These are phyloP conservation scores for Oreocharis arfaki DNA, from an alignment of 2,113 vertebrate genomes.

Conservation along the genomic window DNA sequence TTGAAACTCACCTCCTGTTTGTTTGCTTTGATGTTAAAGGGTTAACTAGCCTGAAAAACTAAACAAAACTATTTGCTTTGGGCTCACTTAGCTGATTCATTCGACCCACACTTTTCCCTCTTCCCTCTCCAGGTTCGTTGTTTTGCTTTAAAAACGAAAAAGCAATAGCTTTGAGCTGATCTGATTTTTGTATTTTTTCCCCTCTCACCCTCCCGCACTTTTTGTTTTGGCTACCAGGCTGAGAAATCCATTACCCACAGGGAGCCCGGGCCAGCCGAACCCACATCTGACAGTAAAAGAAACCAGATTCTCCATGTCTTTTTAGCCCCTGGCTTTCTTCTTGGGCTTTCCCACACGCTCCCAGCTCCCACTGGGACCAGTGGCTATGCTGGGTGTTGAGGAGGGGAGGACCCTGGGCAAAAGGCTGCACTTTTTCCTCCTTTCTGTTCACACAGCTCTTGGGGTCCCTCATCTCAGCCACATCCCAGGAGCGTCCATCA, in stretches of 20 bases:
- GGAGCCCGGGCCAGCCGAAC: background rate
- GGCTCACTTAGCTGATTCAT: background rate
- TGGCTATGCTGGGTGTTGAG: background rate
- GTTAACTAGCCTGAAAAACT: constrained; percentile 41
- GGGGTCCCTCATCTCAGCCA: background rate
- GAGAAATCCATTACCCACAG: constrained; percentile 47
- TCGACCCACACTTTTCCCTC: background rate
- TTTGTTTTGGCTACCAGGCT: constrained; percentile 44
- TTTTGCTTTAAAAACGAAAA: constrained; percentile 19
- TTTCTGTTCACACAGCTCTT: fast-evolving
- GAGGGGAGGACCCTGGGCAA: background rate
- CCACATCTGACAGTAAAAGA: constrained; percentile 56
- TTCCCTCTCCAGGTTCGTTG: background rate
- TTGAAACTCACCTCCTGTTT: background rate
- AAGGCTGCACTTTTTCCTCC: background rate
- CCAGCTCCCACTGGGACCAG: background rate
- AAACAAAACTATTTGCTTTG: constrained; percentile 9
- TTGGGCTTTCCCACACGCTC: constrained; percentile 13
- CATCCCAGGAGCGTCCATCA: fast-evolving
- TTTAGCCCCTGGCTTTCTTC: constrained; percentile 21
- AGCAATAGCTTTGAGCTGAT: background rate
- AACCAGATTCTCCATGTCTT: constrained; percentile 37
- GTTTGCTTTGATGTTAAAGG: constrained; percentile 1
- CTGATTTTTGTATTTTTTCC: background rate
- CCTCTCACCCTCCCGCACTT: background rate